Conservation (phyloP, 2,888 invertebrate species). For the Archaeoteleia sp. region DNA sequence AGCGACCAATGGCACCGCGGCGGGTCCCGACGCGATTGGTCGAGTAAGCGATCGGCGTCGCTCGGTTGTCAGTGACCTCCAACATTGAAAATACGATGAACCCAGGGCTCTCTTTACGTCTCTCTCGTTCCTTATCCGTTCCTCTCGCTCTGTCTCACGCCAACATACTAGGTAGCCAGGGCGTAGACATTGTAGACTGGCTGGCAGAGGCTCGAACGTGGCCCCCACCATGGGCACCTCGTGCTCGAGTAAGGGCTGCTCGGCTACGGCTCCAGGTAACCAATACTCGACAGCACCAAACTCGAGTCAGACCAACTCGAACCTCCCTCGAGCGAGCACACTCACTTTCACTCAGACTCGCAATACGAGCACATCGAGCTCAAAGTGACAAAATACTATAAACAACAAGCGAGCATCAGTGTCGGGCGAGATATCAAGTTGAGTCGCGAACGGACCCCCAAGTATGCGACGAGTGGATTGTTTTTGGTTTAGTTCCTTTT, state of each 20-base stretch:
- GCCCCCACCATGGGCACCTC: slow-evolving; percentile 53
- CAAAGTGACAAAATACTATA: too few species aligned
- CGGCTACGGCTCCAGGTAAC: slow-evolving; percentile 69
- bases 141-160: slow-evolving; percentile 65
- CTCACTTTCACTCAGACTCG: slow-evolving; percentile 72
- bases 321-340: slow-evolving; percentile 74
- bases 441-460: too few species aligned
- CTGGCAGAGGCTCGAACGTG: slow-evolving; percentile 58
- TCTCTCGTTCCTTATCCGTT: slow-evolving; percentile 24
- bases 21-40: slow-evolving; percentile 66
- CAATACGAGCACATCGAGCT: too few species aligned
- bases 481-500: too few species aligned
- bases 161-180: slow-evolving; percentile 78
- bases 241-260: slow-evolving; percentile 69
- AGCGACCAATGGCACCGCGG: slow-evolving; percentile 53
- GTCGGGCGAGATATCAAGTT: too few species aligned
- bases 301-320: slow-evolving; percentile 74
- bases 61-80: slow-evolving; percentile 87
- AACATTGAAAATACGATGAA: slow-evolving; percentile 87
- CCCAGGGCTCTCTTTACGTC: slow-evolving; percentile 77
- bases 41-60: slow-evolving; percentile 74
- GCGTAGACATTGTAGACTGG: slow-evolving; percentile 72
- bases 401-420: too few species aligned
- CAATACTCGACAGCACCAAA: slow-evolving; percentile 69
- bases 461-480: too few species aligned